Percentiles rank a stretch among this genome's conserved stretches.
These are phyloP conservation scores for Phyllostomus hastatus DNA, from an alignment of 2,113 vertebrate genomes.

Conservation along the genomic window DNA sequence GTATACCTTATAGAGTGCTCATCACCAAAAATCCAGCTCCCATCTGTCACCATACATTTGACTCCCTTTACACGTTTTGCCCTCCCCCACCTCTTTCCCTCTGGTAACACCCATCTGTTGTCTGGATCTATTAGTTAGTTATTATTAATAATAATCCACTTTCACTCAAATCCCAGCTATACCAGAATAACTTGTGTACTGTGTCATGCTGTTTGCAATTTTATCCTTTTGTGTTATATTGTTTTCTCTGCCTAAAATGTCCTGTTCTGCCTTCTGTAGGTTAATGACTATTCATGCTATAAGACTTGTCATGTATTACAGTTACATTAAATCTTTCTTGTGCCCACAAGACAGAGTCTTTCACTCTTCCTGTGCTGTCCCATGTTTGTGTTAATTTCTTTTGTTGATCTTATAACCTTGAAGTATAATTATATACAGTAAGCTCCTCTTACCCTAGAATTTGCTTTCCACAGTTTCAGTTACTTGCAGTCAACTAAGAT, in stretches of 20 bases:
- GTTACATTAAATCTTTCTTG: not conserved
- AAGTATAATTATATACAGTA: not conserved
- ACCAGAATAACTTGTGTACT: not conserved
- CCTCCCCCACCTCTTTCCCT: not conserved
- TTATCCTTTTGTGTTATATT: not conserved
- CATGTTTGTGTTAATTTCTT: not conserved
- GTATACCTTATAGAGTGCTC: too few species aligned
- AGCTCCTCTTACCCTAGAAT: not conserved
- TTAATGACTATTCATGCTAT: not conserved
- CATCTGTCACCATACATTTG: not conserved
- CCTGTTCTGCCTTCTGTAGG: not conserved
- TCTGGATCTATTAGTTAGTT: not conserved
- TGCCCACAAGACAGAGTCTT: not conserved
- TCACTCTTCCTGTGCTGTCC: not conserved
- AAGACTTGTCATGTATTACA: not conserved
- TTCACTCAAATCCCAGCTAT: not conserved
- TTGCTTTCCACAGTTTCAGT: not conserved
- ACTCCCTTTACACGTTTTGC: not conserved
- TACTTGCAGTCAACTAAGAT: not conserved
- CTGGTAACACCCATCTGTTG: not conserved
- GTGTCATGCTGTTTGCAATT: not conserved
- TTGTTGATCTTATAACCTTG: not conserved
- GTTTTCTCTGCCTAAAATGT: slow-evolving; percentile 17
- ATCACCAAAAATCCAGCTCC: not conserved
- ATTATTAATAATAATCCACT: not conserved